These are phyloP conservation scores for Brassicogethes aeneus DNA, from an alignment of 2,888 invertebrate genomes.

Conservation along the genomic window DNA sequence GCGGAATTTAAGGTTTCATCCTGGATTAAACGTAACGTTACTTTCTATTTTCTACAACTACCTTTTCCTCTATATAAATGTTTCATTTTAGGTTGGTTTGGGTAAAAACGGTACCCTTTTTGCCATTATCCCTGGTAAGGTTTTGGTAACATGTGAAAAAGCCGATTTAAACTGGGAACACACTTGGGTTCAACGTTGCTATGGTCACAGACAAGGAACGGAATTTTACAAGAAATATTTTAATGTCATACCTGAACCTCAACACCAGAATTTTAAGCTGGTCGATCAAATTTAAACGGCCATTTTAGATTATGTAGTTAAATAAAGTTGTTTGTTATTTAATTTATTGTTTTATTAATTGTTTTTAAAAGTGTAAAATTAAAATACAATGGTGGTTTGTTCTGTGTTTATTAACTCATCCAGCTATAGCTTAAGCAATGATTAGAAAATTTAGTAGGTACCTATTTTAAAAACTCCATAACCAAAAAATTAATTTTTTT, in stretches of 20 bases:
- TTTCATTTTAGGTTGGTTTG: slow-evolving; percentile 62
- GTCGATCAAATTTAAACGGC: slow-evolving; percentile 55
- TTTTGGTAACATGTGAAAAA: slow-evolving; percentile 74
- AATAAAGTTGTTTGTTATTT: not conserved
- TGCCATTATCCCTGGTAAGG: slow-evolving; percentile 71
- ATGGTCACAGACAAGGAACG: slow-evolving; percentile 54
- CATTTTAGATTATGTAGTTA: not conserved
- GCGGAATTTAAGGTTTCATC: slow-evolving; percentile 62
- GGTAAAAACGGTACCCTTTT: slow-evolving; percentile 70
- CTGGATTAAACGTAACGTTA: slow-evolving; percentile 62
- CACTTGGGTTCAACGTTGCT: slow-evolving; percentile 59
- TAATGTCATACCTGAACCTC: slow-evolving; percentile 70
- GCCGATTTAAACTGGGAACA: slow-evolving; percentile 72
- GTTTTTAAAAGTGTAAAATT: too few species aligned
- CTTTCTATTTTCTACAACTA: not conserved
- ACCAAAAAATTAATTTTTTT: too few species aligned
- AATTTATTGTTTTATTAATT: too few species aligned
- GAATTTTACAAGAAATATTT: slow-evolving; percentile 76
- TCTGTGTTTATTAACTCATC: too few species aligned
- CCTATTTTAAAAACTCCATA: too few species aligned
- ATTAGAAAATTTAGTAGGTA: too few species aligned
- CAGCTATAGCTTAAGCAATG: too few species aligned
- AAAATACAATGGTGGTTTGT: too few species aligned
- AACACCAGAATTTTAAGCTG: slow-evolving; percentile 70
- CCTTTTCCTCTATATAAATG: too few species aligned